Conservation (phyloP, 2,888 invertebrate genomes). For the Coleophora flavipennella region DNA sequence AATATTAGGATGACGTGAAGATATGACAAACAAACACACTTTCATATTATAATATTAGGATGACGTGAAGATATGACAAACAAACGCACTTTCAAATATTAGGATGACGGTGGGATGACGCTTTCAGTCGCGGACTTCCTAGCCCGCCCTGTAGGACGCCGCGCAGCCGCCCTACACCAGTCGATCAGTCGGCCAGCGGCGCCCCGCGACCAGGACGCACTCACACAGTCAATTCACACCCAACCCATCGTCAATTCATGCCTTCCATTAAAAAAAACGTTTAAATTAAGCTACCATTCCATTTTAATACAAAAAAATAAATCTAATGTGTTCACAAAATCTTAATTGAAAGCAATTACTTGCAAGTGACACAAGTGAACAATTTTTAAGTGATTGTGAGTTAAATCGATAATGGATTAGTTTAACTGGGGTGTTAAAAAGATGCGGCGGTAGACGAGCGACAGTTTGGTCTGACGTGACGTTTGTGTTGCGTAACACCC, state of each 20-base stretch:
- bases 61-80: too few species aligned
- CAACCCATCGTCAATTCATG: constrained; percentile 15
- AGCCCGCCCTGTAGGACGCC: constrained; percentile 16
- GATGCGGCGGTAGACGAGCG: constrained; percentile 40
- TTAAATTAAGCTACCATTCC: background rate
- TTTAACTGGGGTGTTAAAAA: constrained; percentile 1
- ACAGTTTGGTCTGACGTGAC: constrained; percentile 25
- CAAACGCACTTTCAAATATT: too few species aligned
- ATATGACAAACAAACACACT: too few species aligned
- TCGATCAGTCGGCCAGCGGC: constrained; percentile 38
- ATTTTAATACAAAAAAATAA: too few species aligned
- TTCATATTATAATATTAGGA: too few species aligned
- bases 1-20: too few species aligned
- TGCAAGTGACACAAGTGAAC: too few species aligned
- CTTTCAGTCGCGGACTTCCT: background rate
- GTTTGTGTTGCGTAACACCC: constrained; percentile 62
- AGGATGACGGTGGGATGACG: too few species aligned
- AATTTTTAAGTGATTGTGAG: too few species aligned
- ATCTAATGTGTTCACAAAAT: background rate
- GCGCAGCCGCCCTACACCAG: constrained; percentile 31
- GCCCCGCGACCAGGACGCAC: constrained; percentile 48
- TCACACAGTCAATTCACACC: constrained; percentile 23
- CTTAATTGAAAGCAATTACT: background rate
- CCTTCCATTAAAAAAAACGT: constrained; percentile 29
- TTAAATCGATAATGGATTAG: background rate